These are phyloP conservation scores for Rhinophrynus dorsalis DNA, from an alignment of 2,797 vertebrate species.

Conservation along the genomic window DNA sequence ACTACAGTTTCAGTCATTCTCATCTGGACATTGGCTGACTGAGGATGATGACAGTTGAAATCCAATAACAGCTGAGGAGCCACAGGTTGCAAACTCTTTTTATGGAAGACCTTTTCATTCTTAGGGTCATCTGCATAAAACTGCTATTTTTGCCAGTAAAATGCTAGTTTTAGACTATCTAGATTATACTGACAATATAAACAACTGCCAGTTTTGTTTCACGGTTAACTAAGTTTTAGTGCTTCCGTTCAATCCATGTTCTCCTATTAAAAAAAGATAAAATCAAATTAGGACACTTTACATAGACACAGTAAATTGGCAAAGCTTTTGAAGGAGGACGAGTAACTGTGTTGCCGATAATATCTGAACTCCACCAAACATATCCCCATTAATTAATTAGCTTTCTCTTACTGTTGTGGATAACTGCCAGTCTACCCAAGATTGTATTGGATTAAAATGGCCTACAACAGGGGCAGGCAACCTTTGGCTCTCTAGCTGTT, in stretches of 20 bases:
- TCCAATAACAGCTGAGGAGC: too few relatives aligned
- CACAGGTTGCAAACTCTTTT: too few relatives aligned
- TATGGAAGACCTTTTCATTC: too few relatives aligned
- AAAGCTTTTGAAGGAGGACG: constrained; percentile 34
- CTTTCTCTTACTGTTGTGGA: neutral
- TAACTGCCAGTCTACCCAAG: neutral
- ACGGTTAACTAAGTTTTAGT: constrained; percentile 39
- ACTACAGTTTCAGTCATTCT: too few relatives aligned
- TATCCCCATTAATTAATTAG: constrained; percentile 37
- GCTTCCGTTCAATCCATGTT: constrained; percentile 38
- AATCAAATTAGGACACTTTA: constrained; percentile 47
- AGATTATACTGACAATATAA: constrained; percentile 30
- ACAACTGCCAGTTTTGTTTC: constrained; percentile 45
- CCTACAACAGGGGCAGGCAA: too few relatives aligned
- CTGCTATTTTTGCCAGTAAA: neutral
- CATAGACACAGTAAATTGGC: constrained; percentile 36
- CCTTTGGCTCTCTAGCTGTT: too few relatives aligned
- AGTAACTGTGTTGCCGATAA: constrained; percentile 26
- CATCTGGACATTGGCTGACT: too few relatives aligned
- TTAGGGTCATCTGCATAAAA: neutral
- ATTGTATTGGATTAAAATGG: too few relatives aligned
- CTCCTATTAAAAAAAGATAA: constrained; percentile 49
- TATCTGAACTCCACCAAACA: constrained; percentile 32
- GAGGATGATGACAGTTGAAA: too few relatives aligned
- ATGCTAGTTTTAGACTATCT: constrained; percentile 14